Conservation (phyloP, 2,113 vertebrate species). For the Mesembrinibis cayennensis region DNA sequence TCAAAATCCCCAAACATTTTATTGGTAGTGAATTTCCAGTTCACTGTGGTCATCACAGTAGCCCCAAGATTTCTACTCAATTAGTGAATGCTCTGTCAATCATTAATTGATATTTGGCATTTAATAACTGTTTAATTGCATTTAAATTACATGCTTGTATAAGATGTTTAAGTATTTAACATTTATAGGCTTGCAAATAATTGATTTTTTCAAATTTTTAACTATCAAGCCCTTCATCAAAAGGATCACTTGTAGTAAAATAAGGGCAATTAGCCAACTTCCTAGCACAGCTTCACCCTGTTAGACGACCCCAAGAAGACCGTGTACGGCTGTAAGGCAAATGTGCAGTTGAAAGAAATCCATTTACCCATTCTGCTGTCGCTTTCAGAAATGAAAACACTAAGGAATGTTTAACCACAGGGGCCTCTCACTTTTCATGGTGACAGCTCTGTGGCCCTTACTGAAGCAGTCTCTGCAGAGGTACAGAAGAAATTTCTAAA, state of each 20-base stretch:
- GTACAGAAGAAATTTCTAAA: constrained; percentile 26
- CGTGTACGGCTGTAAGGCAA: neutral
- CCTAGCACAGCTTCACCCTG: neutral
- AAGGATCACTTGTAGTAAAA: neutral
- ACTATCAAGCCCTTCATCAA: neutral
- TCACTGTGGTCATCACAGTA: neutral
- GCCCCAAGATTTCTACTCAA: neutral
- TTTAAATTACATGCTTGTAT: neutral
- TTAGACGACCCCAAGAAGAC: neutral
- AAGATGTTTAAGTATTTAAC: neutral
- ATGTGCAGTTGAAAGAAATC: neutral
- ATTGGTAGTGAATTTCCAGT: neutral
- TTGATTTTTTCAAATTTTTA: neutral
- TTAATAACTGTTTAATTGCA: neutral
- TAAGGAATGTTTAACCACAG: neutral
- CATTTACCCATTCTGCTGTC: neutral
- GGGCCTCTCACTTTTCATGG: neutral
- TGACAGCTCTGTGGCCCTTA: neutral
- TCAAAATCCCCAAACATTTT: neutral
- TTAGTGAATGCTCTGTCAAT: neutral
- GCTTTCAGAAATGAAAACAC: constrained; percentile 16
- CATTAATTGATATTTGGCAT: neutral
- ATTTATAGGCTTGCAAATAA: neutral
- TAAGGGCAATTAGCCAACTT: neutral
- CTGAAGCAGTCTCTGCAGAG: neutral